phyloP scores from a whole-genome alignment of 2,797 vertebrate genomes.

The Eulemur mongoz region DNA sequence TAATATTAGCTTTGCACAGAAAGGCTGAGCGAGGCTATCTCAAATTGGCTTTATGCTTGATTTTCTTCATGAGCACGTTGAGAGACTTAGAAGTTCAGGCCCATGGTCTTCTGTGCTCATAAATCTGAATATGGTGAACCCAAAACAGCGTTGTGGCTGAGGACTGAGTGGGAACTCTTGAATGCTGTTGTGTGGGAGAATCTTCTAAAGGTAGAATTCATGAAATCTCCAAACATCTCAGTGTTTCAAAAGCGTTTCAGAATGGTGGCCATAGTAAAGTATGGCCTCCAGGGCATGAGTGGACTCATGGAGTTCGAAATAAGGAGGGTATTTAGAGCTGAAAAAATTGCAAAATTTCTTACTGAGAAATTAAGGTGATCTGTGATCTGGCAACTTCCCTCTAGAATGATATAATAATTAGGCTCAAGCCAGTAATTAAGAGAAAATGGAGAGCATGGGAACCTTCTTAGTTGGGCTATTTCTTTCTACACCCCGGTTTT shows the following conservation, averaged over 20 bases:
- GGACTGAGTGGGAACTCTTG: background rate
- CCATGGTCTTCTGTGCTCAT: background rate
- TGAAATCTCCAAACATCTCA: background rate
- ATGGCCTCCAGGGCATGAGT: background rate
- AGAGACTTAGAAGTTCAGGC: background rate
- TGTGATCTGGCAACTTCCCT: background rate
- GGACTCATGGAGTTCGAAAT: background rate
- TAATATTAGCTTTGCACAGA: background rate
- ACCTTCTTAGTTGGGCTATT: background rate
- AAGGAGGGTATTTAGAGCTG: background rate
- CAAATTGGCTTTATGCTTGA: background rate
- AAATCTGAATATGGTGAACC: background rate
- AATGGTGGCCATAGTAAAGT: background rate
- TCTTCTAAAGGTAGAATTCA: background rate
- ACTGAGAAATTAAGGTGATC: background rate
- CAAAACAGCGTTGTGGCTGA: background rate
- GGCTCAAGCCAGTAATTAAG: background rate
- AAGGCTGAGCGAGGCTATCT: background rate
- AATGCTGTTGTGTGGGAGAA: background rate
- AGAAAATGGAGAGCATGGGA: background rate
- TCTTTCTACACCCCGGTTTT: background rate
- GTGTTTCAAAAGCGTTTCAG: background rate
- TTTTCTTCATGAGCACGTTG: background rate
- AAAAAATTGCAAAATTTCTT: slow-evolving; percentile 25
- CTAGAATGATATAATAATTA: background rate